Base-by-base conservation (phyloP, 2,113 vertebrate species). In the Stegastes partitus region DNA sequence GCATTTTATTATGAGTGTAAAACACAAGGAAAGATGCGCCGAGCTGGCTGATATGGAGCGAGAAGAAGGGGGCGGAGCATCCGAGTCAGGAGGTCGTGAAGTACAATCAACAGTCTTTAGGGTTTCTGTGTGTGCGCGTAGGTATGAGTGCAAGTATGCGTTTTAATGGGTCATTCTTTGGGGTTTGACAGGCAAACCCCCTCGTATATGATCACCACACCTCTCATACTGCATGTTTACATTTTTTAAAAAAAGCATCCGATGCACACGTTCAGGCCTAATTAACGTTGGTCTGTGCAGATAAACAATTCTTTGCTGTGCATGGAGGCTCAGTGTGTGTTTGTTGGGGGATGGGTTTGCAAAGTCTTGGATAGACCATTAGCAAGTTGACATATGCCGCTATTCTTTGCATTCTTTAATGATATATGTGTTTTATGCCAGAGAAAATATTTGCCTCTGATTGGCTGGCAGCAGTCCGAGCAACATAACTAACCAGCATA, bases 1-100 rank as follows among this genome's bases (percentile, higher is more conserved):
- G 86, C 86, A 44, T 89, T 91, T 93, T 90, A 92, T 92, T 93
- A 92, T 53, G 68, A 86, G 84, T 93, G 93, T 89, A 90, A 90
- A 91, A 93, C 84, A 92, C 69, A 45, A 45, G 47, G 73, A 83
- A 76, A 47, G 61, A 79, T 68, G 87, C 75, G 16, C 22, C 14
- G 45, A 68, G 81, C 21, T 26, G 28, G 26, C 55, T 28, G 72
- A 18, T 14, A 11, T 14, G 25, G 25, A 26, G 22, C n/a, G 22
- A 50, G 68, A 15, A 18, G 59, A 21, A 31, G 62, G 59, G 51
- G 76, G 59, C 21, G 77, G 81, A 22, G 77, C 63, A 12, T 68
- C 39, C 0, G 56, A 65, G 66, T 25, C 56, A 58, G 3, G 31
- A 71, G 85, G 86, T 90, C 86, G 85, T 1, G 7, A 23, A 50